Conservation (phyloP, 2,797 vertebrate genomes). For the Enteromius trimaculatus region DNA sequence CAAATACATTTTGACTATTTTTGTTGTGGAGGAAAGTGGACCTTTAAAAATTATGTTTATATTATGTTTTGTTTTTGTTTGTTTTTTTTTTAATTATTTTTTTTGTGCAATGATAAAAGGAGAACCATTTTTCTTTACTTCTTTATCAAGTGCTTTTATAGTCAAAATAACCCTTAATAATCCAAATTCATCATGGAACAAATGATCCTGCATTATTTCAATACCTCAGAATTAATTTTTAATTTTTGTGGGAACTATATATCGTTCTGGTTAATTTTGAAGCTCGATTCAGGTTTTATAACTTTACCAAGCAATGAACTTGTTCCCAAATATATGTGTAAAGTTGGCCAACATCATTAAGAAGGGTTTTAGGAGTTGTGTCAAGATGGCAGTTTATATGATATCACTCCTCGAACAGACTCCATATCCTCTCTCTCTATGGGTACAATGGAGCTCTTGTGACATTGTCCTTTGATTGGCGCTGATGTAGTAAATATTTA, state of each 20-base stretch:
- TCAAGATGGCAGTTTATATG: background rate
- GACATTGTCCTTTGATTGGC: constrained; percentile 68
- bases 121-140: background rate
- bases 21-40: background rate
- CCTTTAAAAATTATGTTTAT: background rate
- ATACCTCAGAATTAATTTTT: background rate
- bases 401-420: background rate
- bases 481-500: constrained; percentile 80
- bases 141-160: background rate
- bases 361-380: background rate
- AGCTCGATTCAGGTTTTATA: background rate
- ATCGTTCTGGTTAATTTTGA: background rate
- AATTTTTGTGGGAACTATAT: background rate
- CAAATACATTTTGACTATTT: background rate
- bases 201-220: background rate
- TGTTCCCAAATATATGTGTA: background rate
- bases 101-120: background rate
- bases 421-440: background rate
- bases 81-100: no score
- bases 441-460: constrained; percentile 12
- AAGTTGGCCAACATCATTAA: background rate
- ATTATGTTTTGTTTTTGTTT: no score
- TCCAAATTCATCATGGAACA: background rate
- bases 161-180: background rate
- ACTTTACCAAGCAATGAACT: background rate